Conservation (phyloP, 2,888 invertebrate species). For the Lobophora halterata region DNA sequence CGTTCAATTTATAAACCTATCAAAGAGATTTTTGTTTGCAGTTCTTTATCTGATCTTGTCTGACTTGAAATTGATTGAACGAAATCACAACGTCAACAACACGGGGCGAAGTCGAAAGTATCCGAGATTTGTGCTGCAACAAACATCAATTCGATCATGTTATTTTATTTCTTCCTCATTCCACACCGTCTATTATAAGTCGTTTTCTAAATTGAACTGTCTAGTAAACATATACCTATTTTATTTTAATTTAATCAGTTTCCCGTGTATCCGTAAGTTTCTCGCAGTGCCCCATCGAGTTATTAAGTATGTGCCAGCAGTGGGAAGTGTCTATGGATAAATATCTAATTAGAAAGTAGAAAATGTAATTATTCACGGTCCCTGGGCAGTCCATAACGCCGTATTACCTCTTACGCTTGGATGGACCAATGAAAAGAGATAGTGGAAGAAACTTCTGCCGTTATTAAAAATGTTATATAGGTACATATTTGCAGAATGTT, state of each 20-base stretch:
- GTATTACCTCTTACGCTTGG: conserved; percentile 23
- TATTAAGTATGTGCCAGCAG: conserved; percentile 38
- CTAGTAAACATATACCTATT: conserved; percentile 4
- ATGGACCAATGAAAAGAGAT: conserved; percentile 14
- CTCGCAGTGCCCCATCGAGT: conserved; percentile 24
- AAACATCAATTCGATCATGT: conserved; percentile 7
- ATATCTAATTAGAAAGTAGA: conserved; percentile 62
- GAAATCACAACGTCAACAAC: no score
- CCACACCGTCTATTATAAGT: conserved; percentile 1
- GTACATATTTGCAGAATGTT: no score
- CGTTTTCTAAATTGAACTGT: conserved; percentile 16
- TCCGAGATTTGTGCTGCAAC: no score
- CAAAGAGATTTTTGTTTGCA: conserved; percentile 2
- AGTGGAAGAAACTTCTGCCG: conserved; percentile 1
- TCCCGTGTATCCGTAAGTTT: conserved; percentile 16
- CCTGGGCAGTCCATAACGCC: conserved; percentile 25
- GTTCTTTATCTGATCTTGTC: conserved; percentile 16
- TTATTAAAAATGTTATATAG: no score
- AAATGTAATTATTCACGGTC: conserved; percentile 48
- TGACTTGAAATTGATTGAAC: conserved; percentile 14
- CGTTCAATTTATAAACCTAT: conserved; percentile 5
- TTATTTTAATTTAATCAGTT: conserved; percentile 13
- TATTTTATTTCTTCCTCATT: conserved; percentile 1
- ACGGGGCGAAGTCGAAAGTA: no score
- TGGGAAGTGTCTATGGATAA: conserved; percentile 37